Evolutionary conservation across 2,888 invertebrate genomes (phyloP).

Genomic region (Ellobium chinense): DNA sequence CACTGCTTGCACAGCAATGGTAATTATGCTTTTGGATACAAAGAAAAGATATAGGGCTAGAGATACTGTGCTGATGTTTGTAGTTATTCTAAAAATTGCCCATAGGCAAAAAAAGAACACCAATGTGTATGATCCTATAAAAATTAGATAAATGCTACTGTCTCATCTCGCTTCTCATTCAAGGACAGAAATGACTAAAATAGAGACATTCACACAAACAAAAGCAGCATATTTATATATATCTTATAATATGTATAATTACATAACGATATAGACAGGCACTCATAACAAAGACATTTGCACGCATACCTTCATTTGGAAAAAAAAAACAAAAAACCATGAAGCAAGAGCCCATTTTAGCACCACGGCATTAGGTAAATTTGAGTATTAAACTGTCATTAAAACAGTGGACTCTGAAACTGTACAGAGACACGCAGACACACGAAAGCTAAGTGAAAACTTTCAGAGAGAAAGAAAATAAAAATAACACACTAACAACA

Average conservation of each 20-base stretch:
- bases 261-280: not conserved
- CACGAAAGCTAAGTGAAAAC: not conserved
- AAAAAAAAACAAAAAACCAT: no score
- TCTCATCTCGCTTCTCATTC: not conserved
- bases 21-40: not conserved
- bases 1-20: not conserved
- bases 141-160: not conserved
- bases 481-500: not conserved
- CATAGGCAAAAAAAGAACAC: not conserved
- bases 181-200: not conserved
- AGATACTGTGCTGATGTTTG: no score
- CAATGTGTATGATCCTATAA: not conserved
- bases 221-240: not conserved
- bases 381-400: not conserved
- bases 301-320: not conserved
- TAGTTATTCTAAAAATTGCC: not conserved
- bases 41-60: no score
- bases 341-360: not conserved
- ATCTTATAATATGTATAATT: conserved; percentile 5
- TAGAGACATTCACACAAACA: not conserved
- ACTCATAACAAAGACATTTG: not conserved
- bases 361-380: not conserved
- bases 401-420: not conserved
- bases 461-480: not conserved
- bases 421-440: not conserved